Evolutionary conservation across 2,888 invertebrate species (phyloP), one percentile per base, ranked within the genome.

Genomic region (Lasioglossum figueresi): DNA sequence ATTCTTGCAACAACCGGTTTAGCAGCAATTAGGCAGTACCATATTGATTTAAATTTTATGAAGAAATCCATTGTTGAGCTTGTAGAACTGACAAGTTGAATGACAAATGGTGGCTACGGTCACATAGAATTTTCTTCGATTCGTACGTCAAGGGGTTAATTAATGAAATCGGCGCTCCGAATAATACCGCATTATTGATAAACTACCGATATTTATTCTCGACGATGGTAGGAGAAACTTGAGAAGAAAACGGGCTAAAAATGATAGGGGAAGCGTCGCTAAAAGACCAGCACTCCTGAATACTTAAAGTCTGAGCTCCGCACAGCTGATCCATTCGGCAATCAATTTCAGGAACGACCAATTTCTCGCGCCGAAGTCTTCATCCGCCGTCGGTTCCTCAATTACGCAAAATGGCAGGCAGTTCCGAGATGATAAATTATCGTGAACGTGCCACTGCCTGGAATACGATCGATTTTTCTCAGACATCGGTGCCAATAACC

Each of bases 291-390:
- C 77, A 75, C 77, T 81, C 77, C 76, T 73, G 86, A 84, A 79
- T 74, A 84, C 81, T 84, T 86, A 81, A 81, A 73, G 74, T 76
- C 80, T 63, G 66, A 48, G 78, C 77, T 45, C 56, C 75, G 85
- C 84, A 73, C 80, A 81, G 86, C 84, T 84, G 82, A 82, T 86
- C 87, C 80, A 78, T 82, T 80, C 82, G 87, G 83, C 86, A 87
- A 87, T 87, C 90, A 90, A 90, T 90, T 90, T 90, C 90, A 86
- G 84, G 89, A 86, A 83, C 84, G 86, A 80, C 90, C 89, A 90
- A 90, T 90, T 90, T 90, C 89, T 89, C 84, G 85, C 56, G 86
- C 85, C 86, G 80, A 87, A 81, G 87, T 88, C 86, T 89, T 86
- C 84, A 88, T 85, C 87, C 86, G 87, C 84, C 85, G 80, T 90